Base-by-base conservation (phyloP, 2,797 vertebrate genomes). In the Anableps anableps region DNA sequence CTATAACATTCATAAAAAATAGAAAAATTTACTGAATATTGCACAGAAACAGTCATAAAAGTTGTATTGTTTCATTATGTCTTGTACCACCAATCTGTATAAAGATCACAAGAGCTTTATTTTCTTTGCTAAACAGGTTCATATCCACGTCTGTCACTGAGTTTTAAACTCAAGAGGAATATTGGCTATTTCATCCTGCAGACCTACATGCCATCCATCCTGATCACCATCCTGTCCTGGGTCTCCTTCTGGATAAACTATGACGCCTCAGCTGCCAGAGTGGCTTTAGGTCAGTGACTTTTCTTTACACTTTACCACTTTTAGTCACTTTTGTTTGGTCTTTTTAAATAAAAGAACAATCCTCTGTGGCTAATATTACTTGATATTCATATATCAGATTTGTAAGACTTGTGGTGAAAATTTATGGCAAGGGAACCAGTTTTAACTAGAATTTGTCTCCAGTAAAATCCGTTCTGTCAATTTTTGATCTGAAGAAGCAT, bases 161-260 rank as follows among this genome's bases (percentile, higher is more conserved):
- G 97, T 92, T 99, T 99, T 92, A 97, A 96, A 74, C 95, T 99
- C 73, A 99, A 98, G 93, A 97, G 98, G 91, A 99, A 99, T 90
- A 99, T 98, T 21, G 98, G 98, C 62, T 99, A 98, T 92, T 99
- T 99, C 95, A 98, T 99, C 94, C 92, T 99, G 85, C 98, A 99
- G 92, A 99, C 97, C 75, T 98, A 98, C 82, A 98, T 98, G 97
- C 97, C 98, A 86, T 99, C 97, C 84, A 98, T 95, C 0, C 91
- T 98, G 91, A 99, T 98, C 92, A 99, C 98, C 89, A 97, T 98
- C 94, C 95, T 98, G 48, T 98, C 97, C 0, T 98, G 97, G 97
- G 98, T 98, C 87, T 99, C 97, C 60, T 99, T 98, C 92, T 99
- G 97, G 97, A 98, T 98, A 93, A 98, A 97, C 93, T 98, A 98